Evolutionary conservation across 2,888 invertebrate species (phyloP), one percentile per base, ranked within the genome.

Genomic region (Sepiola atlantica): DNA sequence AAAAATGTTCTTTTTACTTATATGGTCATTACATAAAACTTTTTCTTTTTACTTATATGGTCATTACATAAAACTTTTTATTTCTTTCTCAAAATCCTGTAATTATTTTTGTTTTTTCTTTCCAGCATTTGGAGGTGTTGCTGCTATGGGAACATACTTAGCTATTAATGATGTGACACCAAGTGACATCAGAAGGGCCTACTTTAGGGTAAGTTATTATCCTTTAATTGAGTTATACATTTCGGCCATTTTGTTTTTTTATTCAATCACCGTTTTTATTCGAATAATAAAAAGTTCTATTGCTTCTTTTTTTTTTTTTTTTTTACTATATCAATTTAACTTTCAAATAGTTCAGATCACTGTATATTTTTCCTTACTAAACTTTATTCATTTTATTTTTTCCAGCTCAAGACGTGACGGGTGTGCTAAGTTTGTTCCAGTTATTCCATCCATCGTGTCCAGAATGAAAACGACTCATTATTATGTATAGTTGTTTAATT

Each of bases 321-420:
- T n/a, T n/a, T n/a, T n/a, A n/a, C n/a, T n/a, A n/a, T n/a, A n/a
- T n/a, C n/a, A n/a, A n/a, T n/a, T n/a, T n/a, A n/a, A n/a, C n/a
- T n/a, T n/a, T n/a, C n/a, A n/a, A n/a, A 45, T 4, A 45, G 32
- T 32, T 77, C 12, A 61, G 10, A 77, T n/a, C 16, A n/a, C 16
- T n/a, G 8, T n/a, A 8, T 77, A 10, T n/a, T 77, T 77, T 77
- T 77, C n/a, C 10, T 77, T n/a, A 12, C 16, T n/a, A n/a, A 77
- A 45, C 45, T 45, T 45, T 45, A 45, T 92, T 6, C 45, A n/a
- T 28, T 55, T 24, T 54, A 16, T 45, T 35, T 92, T 92, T 45
- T 92, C 10, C 45, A 92, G 92, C 92, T 92, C 92, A 92, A 92
- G 92, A 92, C 92, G 92, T 92, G 92, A 92, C 77, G 4, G 32